Conservation (phyloP, 2,888 invertebrate genomes). For the Eudasyphora cyanicolor region DNA sequence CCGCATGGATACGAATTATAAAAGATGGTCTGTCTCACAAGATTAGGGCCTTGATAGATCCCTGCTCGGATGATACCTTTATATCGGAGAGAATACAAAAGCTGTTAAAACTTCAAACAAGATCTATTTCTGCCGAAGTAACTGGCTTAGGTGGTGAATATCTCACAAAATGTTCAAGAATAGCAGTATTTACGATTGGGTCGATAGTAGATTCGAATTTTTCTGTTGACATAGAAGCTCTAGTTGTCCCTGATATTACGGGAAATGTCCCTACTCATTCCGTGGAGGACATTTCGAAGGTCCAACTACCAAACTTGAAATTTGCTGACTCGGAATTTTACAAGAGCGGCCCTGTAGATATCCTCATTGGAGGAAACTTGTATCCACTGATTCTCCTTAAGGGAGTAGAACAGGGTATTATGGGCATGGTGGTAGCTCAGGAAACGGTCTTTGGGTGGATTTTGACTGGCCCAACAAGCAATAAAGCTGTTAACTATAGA, state of each 20-base stretch:
- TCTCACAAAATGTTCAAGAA: too few species aligned
- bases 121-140: background rate
- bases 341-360: too few species aligned
- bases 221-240: too few species aligned
- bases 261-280: background rate
- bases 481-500: background rate
- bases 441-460: slow-evolving; percentile 33
- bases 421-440: slow-evolving; percentile 31
- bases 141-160: background rate
- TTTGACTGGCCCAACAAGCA: too few species aligned
- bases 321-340: too few species aligned
- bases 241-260: background rate
- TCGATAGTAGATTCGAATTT: background rate
- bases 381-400: background rate
- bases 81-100: slow-evolving; percentile 28
- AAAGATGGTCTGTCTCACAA: background rate
- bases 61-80: slow-evolving; percentile 49
- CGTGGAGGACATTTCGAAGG: background rate
- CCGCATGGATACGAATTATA: slow-evolving; percentile 12
- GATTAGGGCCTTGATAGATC: slow-evolving; percentile 47
- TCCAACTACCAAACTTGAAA: too few species aligned
- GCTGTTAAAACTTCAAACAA: background rate
- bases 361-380: too few species aligned
- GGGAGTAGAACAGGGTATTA: slow-evolving; percentile 16
- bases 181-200: background rate